These are phyloP conservation scores for Ariopsis seemanni DNA, from an alignment of 2,113 vertebrate species.

Conservation along the genomic window DNA sequence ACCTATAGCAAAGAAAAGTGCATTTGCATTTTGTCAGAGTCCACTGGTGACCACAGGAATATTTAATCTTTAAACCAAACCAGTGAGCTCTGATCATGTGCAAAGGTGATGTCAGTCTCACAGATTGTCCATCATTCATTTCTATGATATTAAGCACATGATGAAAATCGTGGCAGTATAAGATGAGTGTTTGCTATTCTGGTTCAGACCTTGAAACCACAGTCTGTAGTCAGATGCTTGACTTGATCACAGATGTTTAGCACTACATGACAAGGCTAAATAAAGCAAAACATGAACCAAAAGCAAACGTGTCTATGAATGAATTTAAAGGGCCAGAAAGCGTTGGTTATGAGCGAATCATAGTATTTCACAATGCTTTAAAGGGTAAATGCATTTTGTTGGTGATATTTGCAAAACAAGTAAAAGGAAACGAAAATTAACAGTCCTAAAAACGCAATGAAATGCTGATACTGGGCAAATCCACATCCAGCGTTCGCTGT, in stretches of 20 bases:
- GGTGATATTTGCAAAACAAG: conserved; percentile 47
- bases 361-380: conserved; percentile 64
- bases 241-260: conserved; percentile 34
- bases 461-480: conserved; percentile 45
- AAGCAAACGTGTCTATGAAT: conserved; percentile 32
- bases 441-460: conserved; percentile 26
- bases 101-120: conserved; percentile 45
- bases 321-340: conserved; percentile 57
- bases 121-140: conserved; percentile 49
- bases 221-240: conserved; percentile 44
- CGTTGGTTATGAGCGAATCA: conserved; percentile 51
- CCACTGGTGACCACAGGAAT: conserved; percentile 22
- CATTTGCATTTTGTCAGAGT: conserved; percentile 39
- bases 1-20: conserved; percentile 37
- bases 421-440: conserved; percentile 37
- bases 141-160: conserved; percentile 42
- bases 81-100: conserved; percentile 48
- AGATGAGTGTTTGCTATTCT: conserved; percentile 43
- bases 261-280: conserved; percentile 16
- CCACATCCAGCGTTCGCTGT: conserved; percentile 6
- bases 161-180: conserved; percentile 49
- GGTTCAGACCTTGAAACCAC: conserved; percentile 48
- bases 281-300: conserved; percentile 24
- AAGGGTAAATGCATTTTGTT: conserved; percentile 75
- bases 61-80: conserved; percentile 16